Percentiles rank a stretch among this genome's conserved stretches.
phyloP scores from a whole-genome alignment of 2,797 vertebrate genomes.

The Staurois parvus region DNA sequence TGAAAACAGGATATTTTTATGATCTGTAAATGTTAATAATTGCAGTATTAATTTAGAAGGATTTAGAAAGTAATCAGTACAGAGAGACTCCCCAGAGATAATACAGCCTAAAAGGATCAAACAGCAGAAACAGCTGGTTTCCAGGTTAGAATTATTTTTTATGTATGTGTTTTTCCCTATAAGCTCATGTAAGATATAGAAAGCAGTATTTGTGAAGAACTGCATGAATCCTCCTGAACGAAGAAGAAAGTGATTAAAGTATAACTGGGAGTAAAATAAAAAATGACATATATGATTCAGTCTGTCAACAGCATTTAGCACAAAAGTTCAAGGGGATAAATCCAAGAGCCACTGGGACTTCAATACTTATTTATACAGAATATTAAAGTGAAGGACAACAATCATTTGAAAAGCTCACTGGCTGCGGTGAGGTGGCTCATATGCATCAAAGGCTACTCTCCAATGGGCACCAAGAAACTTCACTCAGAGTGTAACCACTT shows the following conservation, averaged over 20 bases:
- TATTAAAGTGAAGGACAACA: too few relatives aligned
- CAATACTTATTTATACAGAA: too few relatives aligned
- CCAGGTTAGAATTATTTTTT: not conserved
- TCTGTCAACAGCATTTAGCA: too few relatives aligned
- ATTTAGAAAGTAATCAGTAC: not conserved
- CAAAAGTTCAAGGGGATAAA: too few relatives aligned
- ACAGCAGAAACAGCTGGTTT: not conserved
- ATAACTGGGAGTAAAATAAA: too few relatives aligned
- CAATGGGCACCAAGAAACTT: too few relatives aligned
- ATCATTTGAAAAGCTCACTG: too few relatives aligned
- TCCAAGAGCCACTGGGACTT: too few relatives aligned
- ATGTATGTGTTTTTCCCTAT: not conserved
- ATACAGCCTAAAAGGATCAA: not conserved
- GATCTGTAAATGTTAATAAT: constrained; percentile 12
- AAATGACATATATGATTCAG: too few relatives aligned
- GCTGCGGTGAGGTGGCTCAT: too few relatives aligned
- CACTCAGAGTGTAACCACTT: too few relatives aligned
- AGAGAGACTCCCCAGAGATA: not conserved
- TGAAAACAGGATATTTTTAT: not conserved
- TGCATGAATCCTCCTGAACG: not conserved
- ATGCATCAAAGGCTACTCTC: too few relatives aligned
- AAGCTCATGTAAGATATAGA: not conserved
- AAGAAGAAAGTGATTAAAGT: not conserved
- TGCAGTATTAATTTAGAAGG: constrained; percentile 12
- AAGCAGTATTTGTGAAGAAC: not conserved